Base-by-base conservation (phyloP, 2,888 invertebrate species). In the Perizoma flavofasciatum region DNA sequence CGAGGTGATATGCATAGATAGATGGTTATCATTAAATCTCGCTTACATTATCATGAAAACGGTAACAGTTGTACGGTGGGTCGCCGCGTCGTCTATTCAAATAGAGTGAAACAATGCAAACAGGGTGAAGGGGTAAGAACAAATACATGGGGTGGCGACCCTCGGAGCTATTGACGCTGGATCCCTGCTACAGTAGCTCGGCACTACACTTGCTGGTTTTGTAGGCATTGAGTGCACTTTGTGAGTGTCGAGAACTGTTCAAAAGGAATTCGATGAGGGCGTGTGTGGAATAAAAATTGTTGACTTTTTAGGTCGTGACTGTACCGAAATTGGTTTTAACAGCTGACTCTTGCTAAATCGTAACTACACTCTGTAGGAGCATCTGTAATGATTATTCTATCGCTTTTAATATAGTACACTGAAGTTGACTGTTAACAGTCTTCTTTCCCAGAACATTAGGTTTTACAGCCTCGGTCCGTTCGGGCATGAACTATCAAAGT, bases 21-120 rank as follows among this genome's bases (percentile, higher is more conserved):
- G 77, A 22, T 22, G 22, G 59, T 58, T 81, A 81, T 85, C 85
- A 86, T 88, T 85, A 88, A 88, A 86, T 85, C 83, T 82, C 81
- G 81, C 77, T 86, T 82, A 85, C 82, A 85, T 82, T 85, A 86
- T 85, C 82, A 83, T 82, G 85, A 83, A 84, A 87, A 82, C 81
- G 80, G 85, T 88, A 89, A 87, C 88, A 88, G 87, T 89, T 87
- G 87, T 86, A 85, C 77, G 83, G 79, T 74, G 78, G 75, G 79
- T 67, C 70, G 74, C 71, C 73, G 71, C 70, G 79, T 74, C 73
- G 76, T 83, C 86, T 85, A 81, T 85, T 86, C 88, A 87, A 90
- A 89, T 85, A 88, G 75, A 77, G 81, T 81, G 83, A 82, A 89
- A 89, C 89, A 88, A 89, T 88, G 85, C 86, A 85, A 88, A 86